phyloP scores from a whole-genome alignment of 2,797 vertebrate species.

The Discoglossus pictus region DNA sequence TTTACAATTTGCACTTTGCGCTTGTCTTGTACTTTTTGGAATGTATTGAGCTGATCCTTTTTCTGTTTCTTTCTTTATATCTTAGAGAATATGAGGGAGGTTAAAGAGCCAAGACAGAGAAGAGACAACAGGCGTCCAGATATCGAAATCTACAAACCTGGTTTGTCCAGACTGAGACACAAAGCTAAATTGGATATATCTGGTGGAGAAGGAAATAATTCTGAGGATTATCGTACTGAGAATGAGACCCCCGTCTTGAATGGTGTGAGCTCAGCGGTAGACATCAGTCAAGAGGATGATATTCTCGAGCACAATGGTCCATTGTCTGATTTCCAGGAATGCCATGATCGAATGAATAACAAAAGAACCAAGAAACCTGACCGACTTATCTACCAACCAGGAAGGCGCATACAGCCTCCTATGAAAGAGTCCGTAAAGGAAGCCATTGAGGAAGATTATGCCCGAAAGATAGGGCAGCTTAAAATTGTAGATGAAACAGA shows the following conservation, averaged over 20 bases:
- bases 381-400: conserved; percentile 92
- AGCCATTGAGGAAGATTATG: conserved; percentile 65
- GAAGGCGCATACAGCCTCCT: conserved; percentile 72
- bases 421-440: conserved; percentile 62
- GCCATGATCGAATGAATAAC: conserved; percentile 59
- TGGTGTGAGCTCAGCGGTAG: conserved; percentile 46
- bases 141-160: conserved; percentile 80
- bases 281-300: conserved; percentile 39
- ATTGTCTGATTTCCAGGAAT: conserved; percentile 8
- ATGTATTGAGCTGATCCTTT: background rate
- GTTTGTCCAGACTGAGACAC: conserved; percentile 69
- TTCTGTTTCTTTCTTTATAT: conserved; percentile 13
- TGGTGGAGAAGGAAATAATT: conserved; percentile 48
- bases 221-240: conserved; percentile 56
- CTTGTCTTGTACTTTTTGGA: too few species aligned
- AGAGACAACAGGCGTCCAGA: conserved; percentile 80
- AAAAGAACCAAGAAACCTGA: conserved; percentile 88
- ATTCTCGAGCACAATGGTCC: conserved; percentile 60
- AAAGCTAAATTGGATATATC: conserved; percentile 64
- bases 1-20: too few species aligned
- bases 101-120: conserved; percentile 77
- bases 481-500: conserved; percentile 63
- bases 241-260: conserved; percentile 45
- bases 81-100: conserved; percentile 68
- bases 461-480: conserved; percentile 73